Conservation (phyloP, 1,140 invertebrate species). For the Macrobrachium rosenbergii region DNA sequence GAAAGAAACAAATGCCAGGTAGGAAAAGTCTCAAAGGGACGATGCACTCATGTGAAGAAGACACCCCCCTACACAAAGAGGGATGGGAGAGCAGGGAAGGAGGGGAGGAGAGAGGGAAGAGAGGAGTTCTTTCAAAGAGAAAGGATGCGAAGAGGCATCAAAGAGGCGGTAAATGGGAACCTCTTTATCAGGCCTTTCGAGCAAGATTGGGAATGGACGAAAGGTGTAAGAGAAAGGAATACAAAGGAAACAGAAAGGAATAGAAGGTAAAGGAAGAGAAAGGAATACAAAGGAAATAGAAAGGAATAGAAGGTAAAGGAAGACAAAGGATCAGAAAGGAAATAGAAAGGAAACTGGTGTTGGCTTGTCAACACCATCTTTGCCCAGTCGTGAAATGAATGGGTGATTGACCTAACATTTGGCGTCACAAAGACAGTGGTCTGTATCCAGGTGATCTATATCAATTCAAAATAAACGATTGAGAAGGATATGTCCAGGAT, state of each 20-base stretch:
- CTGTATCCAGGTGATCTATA: no score
- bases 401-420: no score
- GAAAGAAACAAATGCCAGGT: not conserved
- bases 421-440: no score
- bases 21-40: not conserved
- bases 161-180: not conserved
- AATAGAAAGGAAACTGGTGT: not conserved
- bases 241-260: not conserved
- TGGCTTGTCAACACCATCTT: no score
- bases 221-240: not conserved
- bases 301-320: not conserved
- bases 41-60: not conserved
- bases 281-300: not conserved
- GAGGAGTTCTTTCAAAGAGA: not conserved
- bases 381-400: no score
- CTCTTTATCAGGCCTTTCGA: not conserved
- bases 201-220: not conserved
- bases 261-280: not conserved
- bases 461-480: no score
- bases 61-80: no score
- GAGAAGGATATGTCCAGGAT: no score
- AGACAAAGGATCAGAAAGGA: constrained; percentile 4
- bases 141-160: not conserved
- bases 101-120: not conserved
- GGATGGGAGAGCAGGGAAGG: no score